These are phyloP conservation scores for Diplodus sargus DNA, from an alignment of 2,797 vertebrate species.

Conservation along the genomic window DNA sequence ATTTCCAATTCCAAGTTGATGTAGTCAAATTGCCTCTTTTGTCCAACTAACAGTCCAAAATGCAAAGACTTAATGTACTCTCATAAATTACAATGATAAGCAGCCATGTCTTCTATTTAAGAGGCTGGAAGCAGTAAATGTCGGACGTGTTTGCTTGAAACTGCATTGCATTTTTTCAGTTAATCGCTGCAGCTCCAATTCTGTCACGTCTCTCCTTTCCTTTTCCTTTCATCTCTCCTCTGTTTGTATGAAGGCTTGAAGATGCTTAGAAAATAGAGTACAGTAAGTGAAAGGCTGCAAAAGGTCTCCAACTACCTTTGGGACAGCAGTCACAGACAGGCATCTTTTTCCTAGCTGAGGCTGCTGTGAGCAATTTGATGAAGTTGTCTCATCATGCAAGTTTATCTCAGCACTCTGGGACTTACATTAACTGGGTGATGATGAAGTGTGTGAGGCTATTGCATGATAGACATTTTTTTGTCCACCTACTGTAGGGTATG, in stretches of 20 bases:
- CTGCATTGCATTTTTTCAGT: too few relatives aligned
- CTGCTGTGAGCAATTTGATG: not conserved
- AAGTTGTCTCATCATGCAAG: not conserved
- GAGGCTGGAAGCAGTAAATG: too few relatives aligned
- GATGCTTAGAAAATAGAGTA: not conserved
- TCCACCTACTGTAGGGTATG: not conserved
- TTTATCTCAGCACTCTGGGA: not conserved
- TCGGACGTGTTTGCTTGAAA: too few relatives aligned
- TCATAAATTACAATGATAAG: too few relatives aligned
- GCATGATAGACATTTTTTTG: not conserved
- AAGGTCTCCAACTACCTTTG: not conserved
- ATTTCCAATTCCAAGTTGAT: too few relatives aligned
- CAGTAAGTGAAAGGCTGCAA: not conserved
- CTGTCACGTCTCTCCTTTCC: not conserved
- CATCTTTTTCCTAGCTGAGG: not conserved
- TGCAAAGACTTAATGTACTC: too few relatives aligned
- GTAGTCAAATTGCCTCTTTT: too few relatives aligned
- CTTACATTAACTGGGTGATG: not conserved
- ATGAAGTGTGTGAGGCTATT: not conserved
- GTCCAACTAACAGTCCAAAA: too few relatives aligned
- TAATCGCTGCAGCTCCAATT: not conserved
- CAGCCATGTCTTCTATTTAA: too few relatives aligned
- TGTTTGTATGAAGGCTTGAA: not conserved
- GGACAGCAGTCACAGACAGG: not conserved
- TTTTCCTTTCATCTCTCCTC: not conserved